These are phyloP conservation scores for Cylindroiulus punctatus DNA, from an alignment of 2,888 invertebrate genomes.

Conservation along the genomic window DNA sequence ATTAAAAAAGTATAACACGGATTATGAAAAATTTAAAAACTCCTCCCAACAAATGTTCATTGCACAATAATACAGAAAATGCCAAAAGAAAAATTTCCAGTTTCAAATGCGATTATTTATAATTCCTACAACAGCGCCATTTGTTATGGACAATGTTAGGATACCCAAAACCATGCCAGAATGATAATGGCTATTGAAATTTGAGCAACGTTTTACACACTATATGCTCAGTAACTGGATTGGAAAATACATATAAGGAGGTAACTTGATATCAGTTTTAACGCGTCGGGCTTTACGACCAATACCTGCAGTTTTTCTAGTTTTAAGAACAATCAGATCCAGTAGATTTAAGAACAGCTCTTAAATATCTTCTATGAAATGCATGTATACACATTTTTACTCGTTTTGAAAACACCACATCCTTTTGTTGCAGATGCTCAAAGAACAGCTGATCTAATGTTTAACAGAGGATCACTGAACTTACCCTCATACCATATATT, in stretches of 20 bases:
- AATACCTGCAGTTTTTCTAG: background rate
- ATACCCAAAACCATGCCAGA: background rate
- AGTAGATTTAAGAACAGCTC: background rate
- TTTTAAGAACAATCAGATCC: background rate
- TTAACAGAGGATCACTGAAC: background rate
- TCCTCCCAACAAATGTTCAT: background rate
- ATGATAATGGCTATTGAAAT: background rate
- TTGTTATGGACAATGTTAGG: background rate
- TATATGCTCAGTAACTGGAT: background rate
- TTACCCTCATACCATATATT: background rate
- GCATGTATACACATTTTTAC: background rate
- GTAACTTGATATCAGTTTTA: background rate
- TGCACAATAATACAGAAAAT: background rate
- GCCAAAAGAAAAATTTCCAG: background rate
- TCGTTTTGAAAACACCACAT: background rate
- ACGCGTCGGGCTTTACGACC: background rate
- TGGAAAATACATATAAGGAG: background rate
- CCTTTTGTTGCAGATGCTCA: background rate
- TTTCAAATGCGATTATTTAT: background rate
- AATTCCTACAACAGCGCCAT: background rate
- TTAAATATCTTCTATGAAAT: background rate
- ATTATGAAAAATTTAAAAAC: background rate
- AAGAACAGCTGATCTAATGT: background rate
- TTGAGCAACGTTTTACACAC: constrained; percentile 20
- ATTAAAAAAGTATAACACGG: background rate